A percentile compares a stretch with the other conserved stretches of the same genome.
Conservation (phyloP, 2,888 invertebrate genomes). For the Caenorhabditis uteleia region DNA sequence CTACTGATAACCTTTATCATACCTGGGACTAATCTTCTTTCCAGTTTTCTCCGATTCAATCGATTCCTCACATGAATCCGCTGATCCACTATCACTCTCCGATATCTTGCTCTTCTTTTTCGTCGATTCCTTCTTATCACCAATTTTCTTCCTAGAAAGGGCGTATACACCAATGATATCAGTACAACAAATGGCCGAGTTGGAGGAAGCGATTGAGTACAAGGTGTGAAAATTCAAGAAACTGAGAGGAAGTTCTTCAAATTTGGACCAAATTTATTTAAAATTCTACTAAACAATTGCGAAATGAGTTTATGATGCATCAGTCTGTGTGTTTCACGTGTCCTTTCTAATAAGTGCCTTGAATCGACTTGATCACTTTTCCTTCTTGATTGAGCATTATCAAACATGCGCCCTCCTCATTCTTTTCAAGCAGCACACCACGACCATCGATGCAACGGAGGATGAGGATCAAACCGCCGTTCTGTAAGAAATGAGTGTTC, state of each 20-base stretch:
- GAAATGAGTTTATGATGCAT: too few species aligned
- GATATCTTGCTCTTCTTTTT: too few species aligned
- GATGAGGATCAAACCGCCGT: conserved; percentile 22
- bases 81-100: too few species aligned
- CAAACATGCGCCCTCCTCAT: conserved; percentile 8
- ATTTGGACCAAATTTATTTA: not conserved
- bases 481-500: not conserved
- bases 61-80: too few species aligned
- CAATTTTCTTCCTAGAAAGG: too few species aligned
- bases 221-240: conserved; percentile 71
- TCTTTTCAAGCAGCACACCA: conserved; percentile 28
- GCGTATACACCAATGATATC: conserved; percentile 83
- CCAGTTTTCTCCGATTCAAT: too few species aligned
- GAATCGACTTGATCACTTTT: conserved; percentile 18
- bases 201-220: conserved; percentile 97
- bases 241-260: not conserved
- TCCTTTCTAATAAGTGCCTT: conserved; percentile 13
- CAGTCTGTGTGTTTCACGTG: too few species aligned
- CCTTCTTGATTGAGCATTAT: conserved; percentile 14
- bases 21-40: too few species aligned
- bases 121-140: too few species aligned
- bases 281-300: too few species aligned
- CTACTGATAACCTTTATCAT: too few species aligned
- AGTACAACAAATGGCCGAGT: conserved; percentile 92
- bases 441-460: conserved; percentile 34